Conservation (phyloP, 2,797 vertebrate genomes). For the Peromyscus eremicus region DNA sequence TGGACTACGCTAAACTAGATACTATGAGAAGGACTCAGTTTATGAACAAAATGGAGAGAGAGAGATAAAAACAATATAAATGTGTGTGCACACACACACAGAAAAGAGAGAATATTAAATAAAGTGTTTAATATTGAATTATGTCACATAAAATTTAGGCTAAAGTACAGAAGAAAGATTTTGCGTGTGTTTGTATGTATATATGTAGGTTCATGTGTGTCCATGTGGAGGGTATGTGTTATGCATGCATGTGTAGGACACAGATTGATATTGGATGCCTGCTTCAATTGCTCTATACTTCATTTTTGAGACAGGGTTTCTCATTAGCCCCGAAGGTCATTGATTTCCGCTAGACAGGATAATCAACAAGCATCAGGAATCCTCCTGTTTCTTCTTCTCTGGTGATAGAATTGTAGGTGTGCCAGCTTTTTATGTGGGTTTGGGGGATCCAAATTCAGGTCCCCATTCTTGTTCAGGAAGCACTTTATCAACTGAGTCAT, state of each 20-base stretch:
- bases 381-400: not conserved
- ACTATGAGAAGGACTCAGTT: not conserved
- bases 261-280: not conserved
- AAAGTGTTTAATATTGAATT: conserved; percentile 24
- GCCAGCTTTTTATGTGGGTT: not conserved
- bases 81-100: not conserved
- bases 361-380: not conserved
- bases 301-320: not conserved
- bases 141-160: not conserved
- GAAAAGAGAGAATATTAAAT: not conserved
- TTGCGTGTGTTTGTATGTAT: not conserved
- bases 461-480: not conserved
- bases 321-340: not conserved
- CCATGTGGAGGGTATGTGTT: not conserved
- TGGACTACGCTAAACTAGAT: not conserved
- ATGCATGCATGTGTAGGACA: not conserved
- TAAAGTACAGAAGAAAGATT: not conserved
- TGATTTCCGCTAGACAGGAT: not conserved
- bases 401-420: not conserved
- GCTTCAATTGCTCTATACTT: not conserved
- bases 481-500: not conserved
- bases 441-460: not conserved
- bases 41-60: not conserved
- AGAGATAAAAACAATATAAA: not conserved
- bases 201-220: not conserved